Evolutionary conservation across 1,140 invertebrate species (phyloP).

Genomic region (Bacillus rossius): DNA sequence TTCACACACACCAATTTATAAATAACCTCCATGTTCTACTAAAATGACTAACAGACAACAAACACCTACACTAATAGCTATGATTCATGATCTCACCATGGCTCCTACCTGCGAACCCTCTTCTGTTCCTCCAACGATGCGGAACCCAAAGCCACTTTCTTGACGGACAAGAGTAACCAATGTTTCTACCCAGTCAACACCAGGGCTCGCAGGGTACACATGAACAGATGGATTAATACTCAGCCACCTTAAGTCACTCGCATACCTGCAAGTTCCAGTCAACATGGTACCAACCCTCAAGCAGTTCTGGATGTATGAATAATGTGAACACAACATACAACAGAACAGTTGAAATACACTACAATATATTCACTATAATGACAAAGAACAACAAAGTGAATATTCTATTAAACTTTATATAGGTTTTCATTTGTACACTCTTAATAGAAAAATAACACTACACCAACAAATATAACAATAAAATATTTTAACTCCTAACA

Average conservation of each 20-base stretch:
- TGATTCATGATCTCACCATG: slow-evolving; percentile 4
- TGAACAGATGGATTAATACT: slow-evolving; percentile 9
- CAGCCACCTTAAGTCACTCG: slow-evolving; percentile 14
- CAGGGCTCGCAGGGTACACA: slow-evolving; percentile 39
- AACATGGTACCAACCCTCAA: no score
- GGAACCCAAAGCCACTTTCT: slow-evolving; percentile 91
- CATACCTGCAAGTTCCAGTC: slow-evolving; percentile 7
- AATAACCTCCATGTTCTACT: not conserved
- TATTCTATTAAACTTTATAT: no score
- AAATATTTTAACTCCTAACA: no score
- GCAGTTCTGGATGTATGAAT: no score
- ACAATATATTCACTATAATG: no score
- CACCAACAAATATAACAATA: no score
- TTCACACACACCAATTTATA: no score
- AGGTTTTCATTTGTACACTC: no score
- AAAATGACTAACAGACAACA: slow-evolving; percentile 2
- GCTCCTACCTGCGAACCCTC: slow-evolving; percentile 84
- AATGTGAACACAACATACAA: no score
- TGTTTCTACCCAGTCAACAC: slow-evolving; percentile 63
- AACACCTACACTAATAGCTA: not conserved
- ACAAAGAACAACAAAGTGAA: no score
- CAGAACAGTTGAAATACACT: no score
- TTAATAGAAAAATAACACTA: no score
- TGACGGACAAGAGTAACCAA: slow-evolving; percentile 73
- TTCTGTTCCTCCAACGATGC: slow-evolving; percentile 97